Evolutionary conservation across 2,797 vertebrate species (phyloP), one percentile per base, ranked within the genome.

Genomic region (Anableps anableps): DNA sequence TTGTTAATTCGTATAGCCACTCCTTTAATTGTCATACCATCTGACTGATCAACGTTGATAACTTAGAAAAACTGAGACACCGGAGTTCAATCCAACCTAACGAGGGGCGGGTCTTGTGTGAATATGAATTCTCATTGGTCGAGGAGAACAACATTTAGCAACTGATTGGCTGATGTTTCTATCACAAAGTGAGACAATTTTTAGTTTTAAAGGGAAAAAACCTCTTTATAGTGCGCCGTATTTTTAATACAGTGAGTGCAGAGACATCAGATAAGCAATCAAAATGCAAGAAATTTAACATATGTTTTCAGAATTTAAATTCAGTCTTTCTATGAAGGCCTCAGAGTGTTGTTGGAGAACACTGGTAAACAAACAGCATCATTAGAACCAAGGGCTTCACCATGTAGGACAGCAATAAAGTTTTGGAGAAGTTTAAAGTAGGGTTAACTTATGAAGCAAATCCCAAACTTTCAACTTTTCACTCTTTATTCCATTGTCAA

Each of bases 51-150:
- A 89, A 83, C 75, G 51, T 43, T 60, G 43, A 88, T 82, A 89
- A 88, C 84, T 90, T 89, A 83, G 88, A 89, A 82, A 83, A 88
- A 89, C 88, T 94, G 92, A 93, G 90, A 94, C 80, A 79, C 75
- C 41, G 60, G 82, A 88, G 87, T 48, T 91, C 94, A 93, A 93
- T 82, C 91, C 88, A 94, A 89, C 91, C 0, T 82, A n/a, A 50
- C 7, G 36, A 81, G 73, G 86, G 94, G 94, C 88, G 93, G 47
- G n/a, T 83, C 77, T 84, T 80, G 14, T 0, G 1, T 0, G 1
- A 60, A 0, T 0, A 0, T 50, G 10, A 9, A 13, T 64, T 84
- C 0, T 79, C 14, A 95, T 94, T 94, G 93, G 95, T 83, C 43
- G 0, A 26, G 0, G 0, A 10, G 17, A 36, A 14, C 8, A 16